These are phyloP conservation scores for Crepidodera aurea DNA, from an alignment of 2,888 invertebrate genomes.

Conservation along the genomic window DNA sequence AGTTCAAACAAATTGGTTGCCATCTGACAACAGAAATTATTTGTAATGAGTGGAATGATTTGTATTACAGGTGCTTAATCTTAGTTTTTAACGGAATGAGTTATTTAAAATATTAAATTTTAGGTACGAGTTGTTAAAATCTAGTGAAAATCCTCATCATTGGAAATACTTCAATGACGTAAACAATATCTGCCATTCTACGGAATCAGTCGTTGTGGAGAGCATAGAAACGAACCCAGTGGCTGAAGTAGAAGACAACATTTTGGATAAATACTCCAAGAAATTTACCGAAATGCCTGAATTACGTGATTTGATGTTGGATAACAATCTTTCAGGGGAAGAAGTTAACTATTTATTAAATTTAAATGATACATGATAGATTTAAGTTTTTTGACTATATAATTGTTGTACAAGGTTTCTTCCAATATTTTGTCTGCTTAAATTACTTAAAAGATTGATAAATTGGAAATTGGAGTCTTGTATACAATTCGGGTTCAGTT, in stretches of 20 bases:
- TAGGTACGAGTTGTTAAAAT: constrained; percentile 31
- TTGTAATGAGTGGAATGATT: constrained; percentile 35
- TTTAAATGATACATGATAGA: constrained; percentile 11
- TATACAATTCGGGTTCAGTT: not conserved
- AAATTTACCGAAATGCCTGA: constrained; percentile 29
- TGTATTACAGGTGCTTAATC: constrained; percentile 17
- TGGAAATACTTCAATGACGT: constrained; percentile 31
- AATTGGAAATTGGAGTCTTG: not conserved
- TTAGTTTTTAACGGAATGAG: not conserved
- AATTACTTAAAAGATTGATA: not conserved
- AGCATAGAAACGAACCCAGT: constrained; percentile 4
- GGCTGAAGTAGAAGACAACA: constrained; percentile 9
- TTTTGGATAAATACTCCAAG: constrained; percentile 24
- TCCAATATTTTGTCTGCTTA: not conserved
- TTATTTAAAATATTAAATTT: not conserved
- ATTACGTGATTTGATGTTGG: constrained; percentile 29
- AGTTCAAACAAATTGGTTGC: constrained; percentile 20
- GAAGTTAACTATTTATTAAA: constrained; percentile 34
- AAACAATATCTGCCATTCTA: constrained; percentile 19
- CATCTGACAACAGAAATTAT: constrained; percentile 20
- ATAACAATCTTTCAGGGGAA: constrained; percentile 32
- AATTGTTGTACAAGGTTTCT: not conserved
- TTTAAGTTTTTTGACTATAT: not conserved
- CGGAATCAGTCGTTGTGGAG: constrained; percentile 13
- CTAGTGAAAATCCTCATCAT: constrained; percentile 16